phyloP scores from a whole-genome alignment of 2,797 vertebrate species.

The Peromyscus aztecus region DNA sequence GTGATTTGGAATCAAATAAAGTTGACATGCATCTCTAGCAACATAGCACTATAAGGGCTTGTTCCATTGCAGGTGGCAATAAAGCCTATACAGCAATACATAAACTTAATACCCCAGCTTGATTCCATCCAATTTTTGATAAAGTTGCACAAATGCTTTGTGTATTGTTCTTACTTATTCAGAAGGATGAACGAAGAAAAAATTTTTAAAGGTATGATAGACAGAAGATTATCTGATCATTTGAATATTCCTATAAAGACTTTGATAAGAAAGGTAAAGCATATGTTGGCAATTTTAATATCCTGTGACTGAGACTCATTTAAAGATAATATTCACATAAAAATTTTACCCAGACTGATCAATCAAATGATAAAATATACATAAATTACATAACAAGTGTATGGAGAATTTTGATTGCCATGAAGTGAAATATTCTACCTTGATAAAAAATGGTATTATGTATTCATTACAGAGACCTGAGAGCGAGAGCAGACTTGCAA shows the following conservation, averaged over 20 bases:
- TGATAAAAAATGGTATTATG: neutral
- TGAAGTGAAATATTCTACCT: conserved; percentile 40
- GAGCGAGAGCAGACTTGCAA: neutral
- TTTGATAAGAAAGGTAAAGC: conserved; percentile 42
- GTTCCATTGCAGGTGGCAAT: neutral
- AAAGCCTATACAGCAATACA: conserved; percentile 1
- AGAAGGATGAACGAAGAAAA: conserved; percentile 12
- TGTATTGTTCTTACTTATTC: conserved; percentile 60
- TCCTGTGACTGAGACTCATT: conserved; percentile 36
- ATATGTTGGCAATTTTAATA: conserved; percentile 53
- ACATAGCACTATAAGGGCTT: neutral
- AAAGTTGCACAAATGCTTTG: neutral
- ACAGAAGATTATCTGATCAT: conserved; percentile 70
- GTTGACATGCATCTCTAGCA: neutral
- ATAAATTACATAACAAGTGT: conserved; percentile 39
- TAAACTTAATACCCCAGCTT: neutral
- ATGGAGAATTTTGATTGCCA: conserved; percentile 21
- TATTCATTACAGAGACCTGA: conserved; percentile 35
- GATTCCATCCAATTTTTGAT: neutral
- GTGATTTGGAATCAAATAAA: conserved; percentile 31
- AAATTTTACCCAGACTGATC: conserved; percentile 51
- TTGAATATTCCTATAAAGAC: conserved; percentile 32
- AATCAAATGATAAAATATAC: conserved; percentile 44
- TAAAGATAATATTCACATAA: conserved; percentile 55
- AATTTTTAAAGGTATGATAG: neutral